These are phyloP conservation scores for Drosophila micromelanica DNA, from an alignment of 1,140 invertebrate genomes.

Conservation along the genomic window DNA sequence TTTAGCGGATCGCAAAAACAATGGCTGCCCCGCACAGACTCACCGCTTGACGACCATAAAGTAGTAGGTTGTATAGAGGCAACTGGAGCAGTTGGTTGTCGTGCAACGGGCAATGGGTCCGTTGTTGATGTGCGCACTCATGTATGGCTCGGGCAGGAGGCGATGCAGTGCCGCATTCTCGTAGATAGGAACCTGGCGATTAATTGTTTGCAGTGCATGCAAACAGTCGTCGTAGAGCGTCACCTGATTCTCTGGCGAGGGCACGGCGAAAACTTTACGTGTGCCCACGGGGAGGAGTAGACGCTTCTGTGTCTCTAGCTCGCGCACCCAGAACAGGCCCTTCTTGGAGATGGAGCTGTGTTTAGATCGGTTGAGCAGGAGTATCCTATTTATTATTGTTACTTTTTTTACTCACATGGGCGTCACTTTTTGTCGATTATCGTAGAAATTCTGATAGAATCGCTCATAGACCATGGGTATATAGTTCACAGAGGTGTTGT, in stretches of 20 bases:
- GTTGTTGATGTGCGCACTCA: constrained; percentile 72
- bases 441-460: constrained; percentile 78
- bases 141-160: constrained; percentile 71
- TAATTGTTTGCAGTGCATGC: constrained; percentile 63
- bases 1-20: constrained; percentile 1
- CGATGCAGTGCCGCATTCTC: constrained; percentile 63
- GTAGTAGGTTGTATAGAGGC: constrained; percentile 80
- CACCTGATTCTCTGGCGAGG: constrained; percentile 69
- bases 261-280: constrained; percentile 65
- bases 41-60: constrained; percentile 83
- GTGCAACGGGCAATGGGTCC: constrained; percentile 77
- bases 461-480: constrained; percentile 80
- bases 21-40: constrained; percentile 23
- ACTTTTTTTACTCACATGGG: constrained; percentile 55
- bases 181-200: constrained; percentile 61
- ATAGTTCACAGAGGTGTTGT: constrained; percentile 78
- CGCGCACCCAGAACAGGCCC: constrained; percentile 70
- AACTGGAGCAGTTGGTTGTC: constrained; percentile 64
- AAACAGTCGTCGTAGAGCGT: constrained; percentile 77
- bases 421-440: constrained; percentile 61
- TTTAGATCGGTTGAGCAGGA: not conserved
- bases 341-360: constrained; percentile 46
- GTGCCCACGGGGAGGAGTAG: constrained; percentile 71
- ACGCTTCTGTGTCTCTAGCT: constrained; percentile 56
- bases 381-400: not conserved